Conservation (phyloP, 2,888 invertebrate genomes). For the Laspeyria flexula region DNA sequence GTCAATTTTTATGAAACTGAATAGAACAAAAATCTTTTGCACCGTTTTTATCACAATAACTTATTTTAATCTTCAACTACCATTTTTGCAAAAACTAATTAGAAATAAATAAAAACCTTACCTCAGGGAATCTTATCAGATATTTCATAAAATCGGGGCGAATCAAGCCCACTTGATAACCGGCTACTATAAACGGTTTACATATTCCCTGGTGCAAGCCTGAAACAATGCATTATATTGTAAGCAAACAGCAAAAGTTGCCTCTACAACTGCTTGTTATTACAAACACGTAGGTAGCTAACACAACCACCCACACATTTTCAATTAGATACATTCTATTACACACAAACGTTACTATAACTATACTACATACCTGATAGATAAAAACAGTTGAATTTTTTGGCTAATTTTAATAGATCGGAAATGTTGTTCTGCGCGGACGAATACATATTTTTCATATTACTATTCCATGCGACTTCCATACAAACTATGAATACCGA, state of each 20-base stretch:
- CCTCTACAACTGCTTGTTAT: conserved; percentile 34
- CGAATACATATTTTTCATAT: conserved; percentile 83
- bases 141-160: conserved; percentile 94
- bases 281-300: conserved; percentile 28
- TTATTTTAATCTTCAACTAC: no score
- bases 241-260: conserved; percentile 42
- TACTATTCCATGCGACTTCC: conserved; percentile 58
- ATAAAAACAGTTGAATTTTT: conserved; percentile 96
- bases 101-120: conserved; percentile 58
- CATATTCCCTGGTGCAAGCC: conserved; percentile 92
- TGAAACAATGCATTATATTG: conserved; percentile 63
- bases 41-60: no score
- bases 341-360: not conserved
- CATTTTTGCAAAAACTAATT: not conserved
- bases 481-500: conserved; percentile 25
- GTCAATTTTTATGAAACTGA: no score
- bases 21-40: no score
- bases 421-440: conserved; percentile 75
- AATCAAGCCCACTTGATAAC: conserved; percentile 95
- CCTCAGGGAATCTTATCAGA: conserved; percentile 93
- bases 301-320: conserved; percentile 21
- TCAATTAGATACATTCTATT: conserved; percentile 2
- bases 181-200: conserved; percentile 95
- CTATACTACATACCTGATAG: conserved; percentile 88
- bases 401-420: conserved; percentile 91